Conservation (phyloP, 2,888 invertebrate species). For the Xestia sexstrigata region DNA sequence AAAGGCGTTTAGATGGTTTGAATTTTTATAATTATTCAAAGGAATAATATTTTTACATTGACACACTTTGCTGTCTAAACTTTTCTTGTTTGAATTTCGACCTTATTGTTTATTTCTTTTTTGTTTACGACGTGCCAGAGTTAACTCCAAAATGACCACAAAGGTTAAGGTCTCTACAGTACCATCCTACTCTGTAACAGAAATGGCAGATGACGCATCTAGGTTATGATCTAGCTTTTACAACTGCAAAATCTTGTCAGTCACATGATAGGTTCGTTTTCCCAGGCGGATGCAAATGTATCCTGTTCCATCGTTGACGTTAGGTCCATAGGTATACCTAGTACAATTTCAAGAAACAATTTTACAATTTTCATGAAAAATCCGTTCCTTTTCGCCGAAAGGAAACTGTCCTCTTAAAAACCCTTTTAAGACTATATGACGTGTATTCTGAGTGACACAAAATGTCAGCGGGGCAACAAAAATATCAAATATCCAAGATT, state of each 20-base stretch:
- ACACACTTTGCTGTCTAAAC: too few species aligned
- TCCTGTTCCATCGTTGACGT: background rate
- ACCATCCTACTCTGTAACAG: background rate
- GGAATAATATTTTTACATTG: too few species aligned
- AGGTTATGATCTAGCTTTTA: background rate
- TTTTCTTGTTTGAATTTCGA: too few species aligned
- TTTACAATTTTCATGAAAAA: background rate
- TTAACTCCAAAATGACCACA: too few species aligned
- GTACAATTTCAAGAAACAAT: background rate
- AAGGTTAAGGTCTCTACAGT: too few species aligned
- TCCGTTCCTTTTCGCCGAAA: background rate
- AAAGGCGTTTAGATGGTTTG: too few species aligned
- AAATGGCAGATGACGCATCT: background rate
- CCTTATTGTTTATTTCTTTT: too few species aligned
- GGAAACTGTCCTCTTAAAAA: background rate
- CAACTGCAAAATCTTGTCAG: background rate
- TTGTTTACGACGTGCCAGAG: too few species aligned
- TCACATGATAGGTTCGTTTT: background rate
- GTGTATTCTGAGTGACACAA: background rate
- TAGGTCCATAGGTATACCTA: background rate
- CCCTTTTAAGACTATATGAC: background rate
- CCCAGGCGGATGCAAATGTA: background rate
- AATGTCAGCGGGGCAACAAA: background rate
- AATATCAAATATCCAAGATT: conserved; percentile 8
- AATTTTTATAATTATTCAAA: too few species aligned